phyloP scores from a whole-genome alignment of 1,140 invertebrate species.

The Bombus waltoni region DNA sequence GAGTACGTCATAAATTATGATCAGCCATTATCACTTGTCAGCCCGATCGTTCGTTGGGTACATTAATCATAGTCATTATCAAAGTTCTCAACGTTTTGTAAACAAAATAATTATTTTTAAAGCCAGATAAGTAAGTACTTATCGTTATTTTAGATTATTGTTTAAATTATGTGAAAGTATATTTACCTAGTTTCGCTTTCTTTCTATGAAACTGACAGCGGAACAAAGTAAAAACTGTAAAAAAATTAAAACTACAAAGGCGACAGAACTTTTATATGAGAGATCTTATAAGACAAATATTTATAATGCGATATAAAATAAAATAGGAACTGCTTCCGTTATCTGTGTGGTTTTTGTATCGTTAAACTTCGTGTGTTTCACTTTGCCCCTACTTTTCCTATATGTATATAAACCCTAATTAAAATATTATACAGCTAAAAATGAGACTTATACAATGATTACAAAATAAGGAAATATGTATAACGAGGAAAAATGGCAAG shows the following conservation, averaged over 20 bases:
- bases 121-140: neutral
- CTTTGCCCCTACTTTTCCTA: neutral
- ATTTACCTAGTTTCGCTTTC: neutral
- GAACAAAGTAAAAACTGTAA: too few relatives aligned
- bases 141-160: too few relatives aligned
- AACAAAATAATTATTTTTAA: neutral
- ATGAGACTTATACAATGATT: neutral
- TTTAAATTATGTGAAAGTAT: neutral
- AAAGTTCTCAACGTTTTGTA: neutral
- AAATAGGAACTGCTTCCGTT: neutral
- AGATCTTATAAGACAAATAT: neutral
- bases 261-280: neutral
- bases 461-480: slow-evolving; percentile 10
- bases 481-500: slow-evolving; percentile 31
- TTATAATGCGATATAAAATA: neutral
- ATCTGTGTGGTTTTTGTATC: neutral
- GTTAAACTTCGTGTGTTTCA: neutral
- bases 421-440: slow-evolving; percentile 27
- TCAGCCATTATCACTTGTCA: neutral
- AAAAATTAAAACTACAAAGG: too few relatives aligned
- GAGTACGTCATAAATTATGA: neutral
- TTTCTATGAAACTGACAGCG: neutral
- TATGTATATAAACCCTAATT: slow-evolving; percentile 2
- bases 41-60: too few relatives aligned
- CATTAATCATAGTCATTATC: neutral